A percentile compares a stretch with the other conserved stretches of the same genome.
Evolutionary conservation across 2,888 invertebrate genomes (phyloP).

Genomic region (Latrodectus elegans): DNA sequence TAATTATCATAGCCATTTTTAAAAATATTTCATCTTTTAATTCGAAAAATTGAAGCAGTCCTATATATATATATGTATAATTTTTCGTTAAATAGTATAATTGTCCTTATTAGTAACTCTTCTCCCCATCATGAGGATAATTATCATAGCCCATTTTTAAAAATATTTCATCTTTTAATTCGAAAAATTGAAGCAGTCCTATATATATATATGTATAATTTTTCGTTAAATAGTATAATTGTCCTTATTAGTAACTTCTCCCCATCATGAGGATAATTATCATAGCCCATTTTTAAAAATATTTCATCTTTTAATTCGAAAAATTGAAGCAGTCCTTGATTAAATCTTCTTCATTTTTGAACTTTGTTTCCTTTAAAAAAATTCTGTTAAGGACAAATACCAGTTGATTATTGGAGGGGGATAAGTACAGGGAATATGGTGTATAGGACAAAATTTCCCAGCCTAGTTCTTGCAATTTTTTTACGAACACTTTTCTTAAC

Average conservation of each 20-base stretch:
- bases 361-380: background rate
- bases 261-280: background rate
- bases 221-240: too few species aligned
- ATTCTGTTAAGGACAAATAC: background rate
- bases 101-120: too few species aligned
- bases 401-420: background rate
- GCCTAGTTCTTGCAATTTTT: background rate
- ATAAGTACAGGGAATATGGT: background rate
- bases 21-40: background rate
- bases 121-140: too few species aligned
- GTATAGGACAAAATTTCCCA: background rate
- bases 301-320: background rate
- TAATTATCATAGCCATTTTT: background rate
- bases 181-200: background rate
- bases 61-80: too few species aligned
- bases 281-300: background rate
- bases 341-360: background rate
- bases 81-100: too few species aligned
- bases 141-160: background rate
- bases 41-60: background rate
- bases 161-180: background rate
- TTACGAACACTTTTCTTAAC: too few species aligned
- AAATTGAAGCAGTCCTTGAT: background rate
- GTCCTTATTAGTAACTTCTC: too few species aligned
- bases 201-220: too few species aligned